These are phyloP conservation scores for Acleris emargana DNA, from an alignment of 2,888 invertebrate species.

Conservation along the genomic window DNA sequence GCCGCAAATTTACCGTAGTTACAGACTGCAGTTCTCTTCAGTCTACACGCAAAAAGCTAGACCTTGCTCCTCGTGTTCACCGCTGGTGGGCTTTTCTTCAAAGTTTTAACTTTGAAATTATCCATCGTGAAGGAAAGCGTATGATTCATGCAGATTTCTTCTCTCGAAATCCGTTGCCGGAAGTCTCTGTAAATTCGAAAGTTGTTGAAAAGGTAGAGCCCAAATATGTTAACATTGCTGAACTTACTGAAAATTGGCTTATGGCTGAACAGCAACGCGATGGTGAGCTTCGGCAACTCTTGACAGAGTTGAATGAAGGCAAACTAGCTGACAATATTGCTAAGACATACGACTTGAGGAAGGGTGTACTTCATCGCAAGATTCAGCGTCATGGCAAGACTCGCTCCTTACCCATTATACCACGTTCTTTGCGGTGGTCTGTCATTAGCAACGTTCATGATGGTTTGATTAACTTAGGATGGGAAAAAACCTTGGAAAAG, in stretches of 20 bases:
- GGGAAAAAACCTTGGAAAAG: constrained; percentile 12
- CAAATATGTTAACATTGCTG: not conserved
- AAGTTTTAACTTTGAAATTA: constrained; percentile 1
- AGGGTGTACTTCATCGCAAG: constrained; percentile 4
- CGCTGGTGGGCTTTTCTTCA: constrained; percentile 5
- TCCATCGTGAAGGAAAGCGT: not conserved
- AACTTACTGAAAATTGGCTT: constrained; percentile 5
- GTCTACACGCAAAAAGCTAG: not conserved
- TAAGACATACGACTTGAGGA: constrained; percentile 4
- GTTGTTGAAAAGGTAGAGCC: not conserved
- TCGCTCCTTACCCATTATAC: constrained; percentile 3
- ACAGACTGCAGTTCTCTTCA: constrained; percentile 3
- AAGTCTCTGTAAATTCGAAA: not conserved
- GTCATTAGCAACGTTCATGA: constrained; percentile 10
- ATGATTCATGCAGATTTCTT: constrained; percentile 10
- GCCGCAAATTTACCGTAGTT: too few relatives aligned
- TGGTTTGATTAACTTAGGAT: constrained; percentile 1
- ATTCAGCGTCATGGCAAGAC: constrained; percentile 10
- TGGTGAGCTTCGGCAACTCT: not conserved
- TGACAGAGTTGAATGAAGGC: not conserved
- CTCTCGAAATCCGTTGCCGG: constrained; percentile 11
- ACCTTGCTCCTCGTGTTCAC: not conserved
- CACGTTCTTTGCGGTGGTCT: constrained; percentile 1
- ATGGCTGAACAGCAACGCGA: not conserved
- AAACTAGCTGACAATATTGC: not conserved